phyloP scores from a whole-genome alignment of 2,113 vertebrate species.

The Scytalopus superciliaris region DNA sequence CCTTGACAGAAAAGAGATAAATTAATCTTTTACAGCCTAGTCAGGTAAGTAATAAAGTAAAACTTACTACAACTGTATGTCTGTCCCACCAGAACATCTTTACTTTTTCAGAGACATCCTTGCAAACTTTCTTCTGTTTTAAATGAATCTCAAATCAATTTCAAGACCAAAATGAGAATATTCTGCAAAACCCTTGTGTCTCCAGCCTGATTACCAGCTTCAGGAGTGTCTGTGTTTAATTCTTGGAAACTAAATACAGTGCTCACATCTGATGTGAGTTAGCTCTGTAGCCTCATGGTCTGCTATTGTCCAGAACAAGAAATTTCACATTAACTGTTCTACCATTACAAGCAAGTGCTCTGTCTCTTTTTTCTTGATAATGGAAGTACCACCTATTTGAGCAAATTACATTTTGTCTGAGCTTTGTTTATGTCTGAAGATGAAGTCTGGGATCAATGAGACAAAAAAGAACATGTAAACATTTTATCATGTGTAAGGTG shows the following conservation, averaged over 20 bases:
- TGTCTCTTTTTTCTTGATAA: neutral
- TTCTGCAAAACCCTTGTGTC: neutral
- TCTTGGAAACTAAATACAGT: neutral
- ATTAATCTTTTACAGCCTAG: neutral
- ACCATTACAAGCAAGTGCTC: neutral
- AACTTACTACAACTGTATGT: neutral
- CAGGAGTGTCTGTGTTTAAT: neutral
- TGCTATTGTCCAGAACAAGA: neutral
- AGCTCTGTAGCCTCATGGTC: neutral
- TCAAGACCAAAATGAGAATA: neutral
- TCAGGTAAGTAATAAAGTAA: neutral
- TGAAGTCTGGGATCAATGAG: neutral
- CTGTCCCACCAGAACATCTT: neutral
- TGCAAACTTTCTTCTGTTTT: neutral
- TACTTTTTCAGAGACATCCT: neutral
- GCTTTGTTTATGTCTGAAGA: neutral
- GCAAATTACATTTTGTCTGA: neutral
- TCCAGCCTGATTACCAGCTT: neutral
- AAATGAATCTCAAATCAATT: neutral
- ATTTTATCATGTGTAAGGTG: neutral
- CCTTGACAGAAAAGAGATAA: neutral
- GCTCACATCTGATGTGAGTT: neutral
- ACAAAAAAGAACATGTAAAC: neutral
- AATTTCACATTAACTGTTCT: neutral
- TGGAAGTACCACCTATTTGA: neutral